Conservation (phyloP, 2,888 invertebrate species). For the Netelia inedita region DNA sequence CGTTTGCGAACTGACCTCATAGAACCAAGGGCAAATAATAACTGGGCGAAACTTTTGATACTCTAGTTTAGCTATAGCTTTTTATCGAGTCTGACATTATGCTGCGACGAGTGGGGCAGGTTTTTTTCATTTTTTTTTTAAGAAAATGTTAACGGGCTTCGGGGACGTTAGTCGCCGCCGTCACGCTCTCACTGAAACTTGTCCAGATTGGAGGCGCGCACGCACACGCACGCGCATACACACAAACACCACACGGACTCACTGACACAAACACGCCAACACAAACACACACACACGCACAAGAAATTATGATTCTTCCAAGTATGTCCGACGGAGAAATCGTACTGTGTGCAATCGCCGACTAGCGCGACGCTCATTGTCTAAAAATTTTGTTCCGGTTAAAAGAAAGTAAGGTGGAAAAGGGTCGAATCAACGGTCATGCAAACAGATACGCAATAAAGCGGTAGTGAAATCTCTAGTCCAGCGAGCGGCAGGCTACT, state of each 20-base stretch:
- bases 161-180: background rate
- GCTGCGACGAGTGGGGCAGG: constrained; percentile 34
- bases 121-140: constrained; percentile 14
- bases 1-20: constrained; percentile 41
- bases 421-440: constrained; percentile 62
- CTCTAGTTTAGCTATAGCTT: constrained; percentile 46
- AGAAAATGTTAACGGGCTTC: constrained; percentile 9
- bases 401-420: background rate
- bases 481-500: constrained; percentile 82
- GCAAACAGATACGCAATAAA: constrained; percentile 76
- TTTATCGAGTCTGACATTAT: constrained; percentile 52
- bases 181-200: background rate
- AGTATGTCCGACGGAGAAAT: no score
- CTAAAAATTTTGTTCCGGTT: no score
- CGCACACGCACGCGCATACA: no score
- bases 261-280: no score
- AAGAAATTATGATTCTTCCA: no score
- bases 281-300: background rate
- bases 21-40: background rate
- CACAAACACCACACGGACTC: no score
- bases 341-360: no score
- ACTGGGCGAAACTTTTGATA: constrained; percentile 48
- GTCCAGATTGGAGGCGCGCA: no score
- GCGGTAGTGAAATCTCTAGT: constrained; percentile 85
- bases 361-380: no score